Evolutionary conservation across 2,113 vertebrate species (phyloP).

Genomic region (Gopherus evgoodei): DNA sequence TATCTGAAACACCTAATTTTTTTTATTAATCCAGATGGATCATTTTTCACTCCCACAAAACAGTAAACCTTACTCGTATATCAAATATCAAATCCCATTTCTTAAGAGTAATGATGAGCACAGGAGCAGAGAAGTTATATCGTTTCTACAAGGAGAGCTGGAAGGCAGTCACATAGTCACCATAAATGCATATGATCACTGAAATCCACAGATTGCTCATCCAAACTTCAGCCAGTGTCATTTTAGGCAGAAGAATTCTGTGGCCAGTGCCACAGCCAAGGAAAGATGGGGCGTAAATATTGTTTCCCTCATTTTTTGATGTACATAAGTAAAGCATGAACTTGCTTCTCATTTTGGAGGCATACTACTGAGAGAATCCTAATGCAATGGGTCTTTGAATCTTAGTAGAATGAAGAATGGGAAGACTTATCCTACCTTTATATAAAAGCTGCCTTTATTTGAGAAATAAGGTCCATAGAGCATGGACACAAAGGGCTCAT

Average conservation of each 20-base stretch:
- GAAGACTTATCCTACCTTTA: background rate
- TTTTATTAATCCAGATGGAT: conserved; percentile 22
- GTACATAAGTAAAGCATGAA: background rate
- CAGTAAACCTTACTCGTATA: background rate
- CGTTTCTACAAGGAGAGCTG: background rate
- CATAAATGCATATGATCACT: background rate
- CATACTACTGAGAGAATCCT: background rate
- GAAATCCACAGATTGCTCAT: background rate
- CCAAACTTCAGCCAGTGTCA: background rate
- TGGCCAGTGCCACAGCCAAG: background rate
- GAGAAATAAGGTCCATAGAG: background rate
- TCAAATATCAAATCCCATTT: background rate
- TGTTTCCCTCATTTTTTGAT: background rate
- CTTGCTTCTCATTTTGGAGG: background rate
- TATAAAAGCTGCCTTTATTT: background rate
- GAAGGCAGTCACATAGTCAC: background rate
- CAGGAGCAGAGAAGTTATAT: background rate
- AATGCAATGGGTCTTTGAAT: background rate
- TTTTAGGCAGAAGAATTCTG: background rate
- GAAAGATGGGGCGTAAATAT: background rate
- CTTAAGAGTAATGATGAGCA: background rate
- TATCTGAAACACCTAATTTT: background rate
- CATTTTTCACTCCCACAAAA: background rate
- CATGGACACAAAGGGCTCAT: background rate
- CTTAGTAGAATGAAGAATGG: background rate